Evolutionary conservation across 2,797 vertebrate genomes (phyloP).

Genomic region (Delichon dasypus): DNA sequence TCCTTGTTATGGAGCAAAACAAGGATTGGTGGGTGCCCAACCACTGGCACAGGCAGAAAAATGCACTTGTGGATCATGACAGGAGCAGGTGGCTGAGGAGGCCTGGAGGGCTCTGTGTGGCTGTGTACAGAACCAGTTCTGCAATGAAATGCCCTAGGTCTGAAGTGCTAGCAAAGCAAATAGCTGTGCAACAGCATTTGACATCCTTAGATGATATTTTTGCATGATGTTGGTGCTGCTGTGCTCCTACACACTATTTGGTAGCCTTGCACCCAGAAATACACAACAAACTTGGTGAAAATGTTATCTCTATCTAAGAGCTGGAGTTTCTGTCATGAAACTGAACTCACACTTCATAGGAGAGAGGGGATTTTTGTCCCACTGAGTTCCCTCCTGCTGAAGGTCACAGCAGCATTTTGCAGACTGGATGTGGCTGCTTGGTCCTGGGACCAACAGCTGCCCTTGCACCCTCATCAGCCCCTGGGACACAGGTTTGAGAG

Average conservation of each 20-base stretch:
- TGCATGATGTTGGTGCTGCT: neutral
- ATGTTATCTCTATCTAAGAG: neutral
- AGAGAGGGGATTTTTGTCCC: neutral
- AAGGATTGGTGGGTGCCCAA: neutral
- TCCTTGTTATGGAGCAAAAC: neutral
- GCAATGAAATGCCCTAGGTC: neutral
- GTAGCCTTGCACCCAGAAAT: neutral
- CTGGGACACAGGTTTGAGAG: neutral
- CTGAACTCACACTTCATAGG: neutral
- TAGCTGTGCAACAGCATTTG: neutral
- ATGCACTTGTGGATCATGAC: neutral
- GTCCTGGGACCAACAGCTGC: neutral
- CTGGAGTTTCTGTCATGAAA: neutral
- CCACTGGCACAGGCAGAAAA: neutral
- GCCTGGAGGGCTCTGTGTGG: neutral
- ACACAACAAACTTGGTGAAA: neutral
- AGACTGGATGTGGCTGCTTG: neutral
- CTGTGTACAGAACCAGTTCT: neutral
- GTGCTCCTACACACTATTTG: neutral
- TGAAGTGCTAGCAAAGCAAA: neutral
- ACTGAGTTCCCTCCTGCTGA: neutral
- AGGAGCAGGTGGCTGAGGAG: neutral
- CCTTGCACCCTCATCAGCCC: neutral
- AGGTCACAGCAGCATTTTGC: neutral
- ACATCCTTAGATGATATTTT: neutral